A percentile compares a stretch with the other conserved stretches of the same genome.
Evolutionary conservation across 2,888 invertebrate genomes (phyloP).

Genomic region (Petrolisthes cinctipes): DNA sequence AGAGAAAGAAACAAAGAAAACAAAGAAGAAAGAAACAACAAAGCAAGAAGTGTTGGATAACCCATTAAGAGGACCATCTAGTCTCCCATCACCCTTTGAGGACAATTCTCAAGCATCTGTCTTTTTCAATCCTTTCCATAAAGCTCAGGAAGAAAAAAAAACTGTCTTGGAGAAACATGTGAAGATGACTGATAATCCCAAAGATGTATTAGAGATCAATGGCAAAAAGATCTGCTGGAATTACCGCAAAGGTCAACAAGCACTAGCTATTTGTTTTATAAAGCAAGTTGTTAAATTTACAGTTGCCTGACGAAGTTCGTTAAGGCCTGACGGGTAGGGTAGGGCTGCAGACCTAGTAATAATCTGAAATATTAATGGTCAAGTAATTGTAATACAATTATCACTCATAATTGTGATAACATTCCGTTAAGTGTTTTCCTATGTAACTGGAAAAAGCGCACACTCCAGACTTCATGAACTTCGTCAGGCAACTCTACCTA

Average conservation of each 20-base stretch:
- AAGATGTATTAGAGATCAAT: constrained; percentile 83
- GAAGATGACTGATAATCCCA: constrained; percentile 84
- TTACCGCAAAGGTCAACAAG: constrained; percentile 80
- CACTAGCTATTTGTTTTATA: background rate
- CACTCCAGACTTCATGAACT: no score
- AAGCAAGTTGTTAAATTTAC: no score
- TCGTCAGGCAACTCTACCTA: no score
- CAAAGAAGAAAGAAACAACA: constrained; percentile 36
- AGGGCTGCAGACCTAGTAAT: no score
- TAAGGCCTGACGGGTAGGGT: no score
- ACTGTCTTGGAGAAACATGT: constrained; percentile 91
- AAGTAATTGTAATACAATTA: no score
- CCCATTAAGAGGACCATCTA: constrained; percentile 30
- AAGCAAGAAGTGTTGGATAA: constrained; percentile 43
- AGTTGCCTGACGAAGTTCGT: no score
- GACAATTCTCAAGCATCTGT: constrained; percentile 60
- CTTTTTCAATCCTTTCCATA: constrained; percentile 74
- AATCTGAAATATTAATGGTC: no score
- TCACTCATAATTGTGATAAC: no score
- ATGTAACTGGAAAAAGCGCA: no score
- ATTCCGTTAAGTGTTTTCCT: no score
- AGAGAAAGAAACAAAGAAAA: constrained; percentile 12
- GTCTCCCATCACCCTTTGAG: constrained; percentile 43
- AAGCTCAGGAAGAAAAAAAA: constrained; percentile 87
- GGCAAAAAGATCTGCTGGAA: constrained; percentile 94